Base-by-base conservation (phyloP, 1,140 invertebrate genomes). In the Sinella curviseta region DNA sequence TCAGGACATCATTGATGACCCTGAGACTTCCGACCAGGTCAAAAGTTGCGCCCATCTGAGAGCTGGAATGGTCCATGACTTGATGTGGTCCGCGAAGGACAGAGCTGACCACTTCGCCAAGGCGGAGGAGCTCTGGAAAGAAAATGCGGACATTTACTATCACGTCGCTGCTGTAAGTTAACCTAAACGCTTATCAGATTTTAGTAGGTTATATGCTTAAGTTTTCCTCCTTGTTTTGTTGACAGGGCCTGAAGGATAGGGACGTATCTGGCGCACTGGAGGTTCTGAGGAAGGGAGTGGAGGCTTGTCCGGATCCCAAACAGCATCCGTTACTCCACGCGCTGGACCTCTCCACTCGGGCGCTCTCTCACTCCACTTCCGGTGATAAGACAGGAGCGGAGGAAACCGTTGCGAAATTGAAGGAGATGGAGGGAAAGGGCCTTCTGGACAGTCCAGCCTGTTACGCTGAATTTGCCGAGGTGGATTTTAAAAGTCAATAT, bases 61-160 rank as follows among this genome's bases (percentile, higher is more conserved):
- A 31, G n/a, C 1, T n/a, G 78, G 73, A 24, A 1, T 79, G 73
- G 57, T 28, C 31, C 54, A 57, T 34, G 20, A 17, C 1, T 17
- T 24, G 26, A 36, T 31, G 55, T 0, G 75, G 31, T 28, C 33
- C 17, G 16, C 20, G 65, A 0, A 33, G n/a, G 16, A n/a, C 48
- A 17, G n/a, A 36, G 24, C 30, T 35, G 17, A 4, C 34, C 26
- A 67, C 34, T 79, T 75, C 12, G 55, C 28, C 8, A 24, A 35
- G n/a, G 78, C 78, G 0, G 78, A 79, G 65, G 70, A 36, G 0
- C 33, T 75, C 2, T 79, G 48, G 31, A 60, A 57, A 17, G 55
- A 65, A 12, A 79, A 79, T 39, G 28, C 70, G 8, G 78, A 79
- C 48, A 74, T 79, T 26, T 79, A 79, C 36, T 31, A 75, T 36